Conservation (phyloP, 2,113 vertebrate species). For the Sebastes fasciatus region DNA sequence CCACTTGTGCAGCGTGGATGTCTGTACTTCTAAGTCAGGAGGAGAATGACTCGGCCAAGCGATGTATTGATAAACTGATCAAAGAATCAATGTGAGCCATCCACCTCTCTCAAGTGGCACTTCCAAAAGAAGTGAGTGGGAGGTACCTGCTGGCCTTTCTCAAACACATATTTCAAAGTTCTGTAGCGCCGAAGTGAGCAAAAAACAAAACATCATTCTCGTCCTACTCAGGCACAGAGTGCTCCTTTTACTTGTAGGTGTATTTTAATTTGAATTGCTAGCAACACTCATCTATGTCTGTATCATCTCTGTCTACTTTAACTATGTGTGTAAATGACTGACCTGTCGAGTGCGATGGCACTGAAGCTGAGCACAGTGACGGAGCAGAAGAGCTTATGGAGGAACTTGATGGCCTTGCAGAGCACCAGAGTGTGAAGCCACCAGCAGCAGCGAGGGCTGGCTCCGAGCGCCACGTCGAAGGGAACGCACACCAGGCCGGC, state of each 20-base stretch:
- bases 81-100: conserved; percentile 6
- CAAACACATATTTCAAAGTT: conserved; percentile 40
- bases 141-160: conserved; percentile 17
- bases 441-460: conserved; percentile 94
- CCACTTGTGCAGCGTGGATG: background rate
- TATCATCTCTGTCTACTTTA: background rate
- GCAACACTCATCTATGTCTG: background rate
- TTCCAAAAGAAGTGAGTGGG: conserved; percentile 40
- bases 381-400: conserved; percentile 97
- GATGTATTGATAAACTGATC: conserved; percentile 26
- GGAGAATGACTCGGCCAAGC: conserved; percentile 7
- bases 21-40: background rate
- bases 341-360: conserved; percentile 87
- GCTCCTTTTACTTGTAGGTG: background rate
- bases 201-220: conserved; percentile 11
- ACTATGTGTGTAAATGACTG: background rate
- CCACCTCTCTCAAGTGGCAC: conserved; percentile 27
- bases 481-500: conserved; percentile 94
- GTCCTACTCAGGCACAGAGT: background rate
- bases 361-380: conserved; percentile 96
- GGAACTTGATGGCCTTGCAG: conserved; percentile 95
- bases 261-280: conserved; percentile 7
- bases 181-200: conserved; percentile 11
- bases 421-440: conserved; percentile 92
- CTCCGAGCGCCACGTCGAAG: conserved; percentile 94